These are phyloP conservation scores for Triplophysa bombifrons DNA, from an alignment of 2,797 vertebrate genomes.

Conservation along the genomic window DNA sequence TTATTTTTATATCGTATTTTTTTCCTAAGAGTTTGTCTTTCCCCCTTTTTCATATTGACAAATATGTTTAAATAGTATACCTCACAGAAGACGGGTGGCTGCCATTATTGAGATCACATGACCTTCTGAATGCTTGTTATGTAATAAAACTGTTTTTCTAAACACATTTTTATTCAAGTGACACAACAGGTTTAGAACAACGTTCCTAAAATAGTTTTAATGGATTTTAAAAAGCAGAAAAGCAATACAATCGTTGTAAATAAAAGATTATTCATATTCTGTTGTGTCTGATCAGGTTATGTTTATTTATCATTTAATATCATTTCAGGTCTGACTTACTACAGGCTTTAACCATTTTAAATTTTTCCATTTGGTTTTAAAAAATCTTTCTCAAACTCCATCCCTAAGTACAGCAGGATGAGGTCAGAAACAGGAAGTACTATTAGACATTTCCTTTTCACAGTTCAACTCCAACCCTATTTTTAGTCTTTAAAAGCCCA, in stretches of 20 bases:
- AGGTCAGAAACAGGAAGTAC: conserved; percentile 30
- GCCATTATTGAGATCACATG: neutral
- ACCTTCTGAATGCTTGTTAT: neutral
- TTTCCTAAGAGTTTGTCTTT: no score
- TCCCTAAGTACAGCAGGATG: neutral
- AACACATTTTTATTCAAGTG: neutral
- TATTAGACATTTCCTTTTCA: conserved; percentile 19
- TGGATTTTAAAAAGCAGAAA: no score
- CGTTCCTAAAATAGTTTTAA: neutral
- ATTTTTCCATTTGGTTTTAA: no score
- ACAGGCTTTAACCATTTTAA: neutral
- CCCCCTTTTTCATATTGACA: no score
- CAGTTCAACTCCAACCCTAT: conserved; percentile 2
- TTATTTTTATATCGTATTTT: neutral
- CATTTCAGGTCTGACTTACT: neutral
- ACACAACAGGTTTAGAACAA: neutral
- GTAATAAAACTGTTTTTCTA: no score
- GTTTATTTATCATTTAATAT: neutral
- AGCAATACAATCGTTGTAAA: no score
- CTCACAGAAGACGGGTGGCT: neutral
- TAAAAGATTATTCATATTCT: no score
- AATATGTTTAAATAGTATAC: no score
- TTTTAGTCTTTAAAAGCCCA: conserved; percentile 10
- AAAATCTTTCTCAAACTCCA: neutral
- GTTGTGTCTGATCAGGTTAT: neutral